phyloP scores from a whole-genome alignment of 2,113 vertebrate genomes.

The Perccottus glenii region DNA sequence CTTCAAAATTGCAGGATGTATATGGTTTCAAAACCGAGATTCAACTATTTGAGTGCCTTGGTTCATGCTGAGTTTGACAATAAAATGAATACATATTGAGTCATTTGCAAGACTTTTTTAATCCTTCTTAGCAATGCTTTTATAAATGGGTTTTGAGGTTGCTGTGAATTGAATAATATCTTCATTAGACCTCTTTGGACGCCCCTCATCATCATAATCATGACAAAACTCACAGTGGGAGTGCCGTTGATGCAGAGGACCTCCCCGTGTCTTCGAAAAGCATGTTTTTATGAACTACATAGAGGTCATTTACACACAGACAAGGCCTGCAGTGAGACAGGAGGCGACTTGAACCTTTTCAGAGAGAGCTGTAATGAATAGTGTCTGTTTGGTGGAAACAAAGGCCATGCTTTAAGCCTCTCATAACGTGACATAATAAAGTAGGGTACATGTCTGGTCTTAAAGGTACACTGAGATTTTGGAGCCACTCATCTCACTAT shows the following conservation, averaged over 20 bases:
- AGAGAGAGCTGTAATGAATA: slow-evolving; percentile 66
- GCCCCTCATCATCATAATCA: slow-evolving; percentile 57
- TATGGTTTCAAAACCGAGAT: slow-evolving; percentile 41
- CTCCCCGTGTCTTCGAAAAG: slow-evolving; percentile 62
- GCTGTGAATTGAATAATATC: slow-evolving; percentile 58
- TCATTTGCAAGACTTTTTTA: neutral
- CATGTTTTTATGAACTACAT: slow-evolving; percentile 58
- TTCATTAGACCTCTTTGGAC: slow-evolving; percentile 42
- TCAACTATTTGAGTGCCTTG: slow-evolving; percentile 66
- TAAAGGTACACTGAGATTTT: slow-evolving; percentile 48
- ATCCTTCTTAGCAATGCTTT: slow-evolving; percentile 5
- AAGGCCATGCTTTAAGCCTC: slow-evolving; percentile 67
- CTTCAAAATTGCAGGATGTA: slow-evolving; percentile 32
- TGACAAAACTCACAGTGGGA: slow-evolving; percentile 63
- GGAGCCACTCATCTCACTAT: neutral
- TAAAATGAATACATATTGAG: slow-evolving; percentile 54
- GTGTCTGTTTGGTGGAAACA: slow-evolving; percentile 60
- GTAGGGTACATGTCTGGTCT: slow-evolving; percentile 61
- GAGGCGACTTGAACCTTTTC: slow-evolving; percentile 61
- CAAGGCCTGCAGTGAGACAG: slow-evolving; percentile 54
- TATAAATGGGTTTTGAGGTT: slow-evolving; percentile 18
- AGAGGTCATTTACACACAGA: slow-evolving; percentile 68
- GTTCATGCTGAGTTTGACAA: slow-evolving; percentile 65
- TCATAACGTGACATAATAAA: slow-evolving; percentile 70
- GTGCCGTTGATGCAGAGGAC: slow-evolving; percentile 60